Evolutionary conservation across 2,113 vertebrate genomes (phyloP).

Genomic region (Scomber colias): DNA sequence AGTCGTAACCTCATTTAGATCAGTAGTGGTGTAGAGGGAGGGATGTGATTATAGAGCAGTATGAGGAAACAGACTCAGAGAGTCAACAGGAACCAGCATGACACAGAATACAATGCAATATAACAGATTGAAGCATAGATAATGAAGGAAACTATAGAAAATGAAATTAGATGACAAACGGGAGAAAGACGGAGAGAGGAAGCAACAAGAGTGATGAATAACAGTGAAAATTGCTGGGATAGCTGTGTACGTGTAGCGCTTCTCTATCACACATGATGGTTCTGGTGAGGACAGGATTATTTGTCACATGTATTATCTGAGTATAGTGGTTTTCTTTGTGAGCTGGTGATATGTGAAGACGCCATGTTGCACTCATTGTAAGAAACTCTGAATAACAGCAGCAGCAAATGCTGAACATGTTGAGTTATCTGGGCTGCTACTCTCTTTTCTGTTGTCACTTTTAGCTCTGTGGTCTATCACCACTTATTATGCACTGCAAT

Average conservation of each 20-base stretch:
- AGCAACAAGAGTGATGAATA: constrained; percentile 36
- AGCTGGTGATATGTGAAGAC: constrained; percentile 14
- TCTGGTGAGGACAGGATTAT: neutral
- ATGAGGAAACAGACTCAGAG: constrained; percentile 32
- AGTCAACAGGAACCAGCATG: constrained; percentile 37
- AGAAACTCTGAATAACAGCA: neutral
- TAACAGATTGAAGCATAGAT: constrained; percentile 40
- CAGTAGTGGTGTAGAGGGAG: constrained; percentile 14
- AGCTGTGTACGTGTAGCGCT: neutral
- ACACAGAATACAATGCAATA: constrained; percentile 8
- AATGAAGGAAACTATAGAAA: constrained; percentile 51
- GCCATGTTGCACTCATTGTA: neutral
- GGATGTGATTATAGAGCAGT: constrained; percentile 42
- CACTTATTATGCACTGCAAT: constrained; percentile 26
- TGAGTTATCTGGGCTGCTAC: constrained; percentile 21
- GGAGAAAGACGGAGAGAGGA: neutral
- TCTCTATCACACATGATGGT: constrained; percentile 8
- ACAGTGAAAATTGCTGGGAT: neutral
- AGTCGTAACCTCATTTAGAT: constrained; percentile 53
- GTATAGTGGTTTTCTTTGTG: neutral
- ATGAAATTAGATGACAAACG: constrained; percentile 35
- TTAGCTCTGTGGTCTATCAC: neutral
- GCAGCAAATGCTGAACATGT: constrained; percentile 24
- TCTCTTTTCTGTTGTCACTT: constrained; percentile 15
- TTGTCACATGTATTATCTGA: constrained; percentile 10